Conservation (phyloP, 2,113 vertebrate genomes). For the Salvelinus namaycush region DNA sequence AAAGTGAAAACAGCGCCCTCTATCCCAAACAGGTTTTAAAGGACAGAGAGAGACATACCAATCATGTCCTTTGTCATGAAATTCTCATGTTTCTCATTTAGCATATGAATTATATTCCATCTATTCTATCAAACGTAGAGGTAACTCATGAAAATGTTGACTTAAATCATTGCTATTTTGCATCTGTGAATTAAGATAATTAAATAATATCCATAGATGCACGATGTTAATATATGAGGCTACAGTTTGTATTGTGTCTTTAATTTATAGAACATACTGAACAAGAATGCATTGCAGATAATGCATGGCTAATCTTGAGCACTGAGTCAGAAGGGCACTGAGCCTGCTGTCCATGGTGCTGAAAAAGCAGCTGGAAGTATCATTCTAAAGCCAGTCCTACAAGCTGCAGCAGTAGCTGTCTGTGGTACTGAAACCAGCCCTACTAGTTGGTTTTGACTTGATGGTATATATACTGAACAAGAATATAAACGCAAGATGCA, state of each 20-base stretch:
- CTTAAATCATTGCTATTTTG: not conserved
- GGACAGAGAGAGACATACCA: not conserved
- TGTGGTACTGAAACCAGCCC: too few relatives aligned
- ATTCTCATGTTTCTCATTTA: too few relatives aligned
- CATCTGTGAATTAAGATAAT: not conserved
- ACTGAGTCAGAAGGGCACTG: not conserved
- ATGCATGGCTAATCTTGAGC: not conserved
- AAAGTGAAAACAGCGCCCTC: too few relatives aligned
- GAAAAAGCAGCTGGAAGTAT: not conserved
- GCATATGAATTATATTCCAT: too few relatives aligned
- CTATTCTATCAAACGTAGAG: too few relatives aligned
- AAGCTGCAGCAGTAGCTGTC: too few relatives aligned
- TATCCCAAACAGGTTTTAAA: too few relatives aligned
- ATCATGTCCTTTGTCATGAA: too few relatives aligned
- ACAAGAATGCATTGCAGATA: not conserved
- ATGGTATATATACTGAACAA: too few relatives aligned
- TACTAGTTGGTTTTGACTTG: too few relatives aligned
- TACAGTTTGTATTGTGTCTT: not conserved
- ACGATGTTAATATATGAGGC: not conserved
- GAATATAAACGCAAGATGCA: too few relatives aligned
- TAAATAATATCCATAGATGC: not conserved
- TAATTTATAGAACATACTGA: not conserved
- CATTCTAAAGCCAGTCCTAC: not conserved
- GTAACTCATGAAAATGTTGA: not conserved
- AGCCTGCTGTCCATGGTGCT: constrained; percentile 6